Conservation (phyloP, 2,888 invertebrate genomes). For the Rhamnusium bicolor region DNA sequence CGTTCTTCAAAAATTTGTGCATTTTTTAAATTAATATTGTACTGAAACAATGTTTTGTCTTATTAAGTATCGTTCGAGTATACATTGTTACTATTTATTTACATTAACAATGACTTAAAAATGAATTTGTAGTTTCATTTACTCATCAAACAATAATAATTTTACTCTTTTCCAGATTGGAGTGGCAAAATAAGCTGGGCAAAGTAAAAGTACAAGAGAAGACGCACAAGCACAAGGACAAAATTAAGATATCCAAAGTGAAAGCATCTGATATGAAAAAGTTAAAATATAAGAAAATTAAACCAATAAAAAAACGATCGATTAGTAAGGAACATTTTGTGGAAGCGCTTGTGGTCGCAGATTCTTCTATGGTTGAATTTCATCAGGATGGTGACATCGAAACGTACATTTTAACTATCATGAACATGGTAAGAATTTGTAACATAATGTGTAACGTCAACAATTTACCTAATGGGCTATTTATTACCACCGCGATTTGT, state of each 20-base stretch:
- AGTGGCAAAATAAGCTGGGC: conserved; percentile 75
- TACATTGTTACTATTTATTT: too few species aligned
- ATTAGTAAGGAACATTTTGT: conserved; percentile 86
- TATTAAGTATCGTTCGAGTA: too few species aligned
- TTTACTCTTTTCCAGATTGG: conserved; percentile 68
- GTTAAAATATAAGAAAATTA: conserved; percentile 66
- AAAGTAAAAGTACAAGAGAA: conserved; percentile 72
- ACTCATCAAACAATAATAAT: background rate
- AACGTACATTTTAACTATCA: conserved; percentile 90
- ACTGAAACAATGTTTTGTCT: too few species aligned
- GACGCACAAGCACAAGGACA: conserved; percentile 59
- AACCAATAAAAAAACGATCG: conserved; percentile 71
- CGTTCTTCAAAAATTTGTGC: too few species aligned
- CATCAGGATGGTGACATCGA: conserved; percentile 87
- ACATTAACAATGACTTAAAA: too few species aligned
- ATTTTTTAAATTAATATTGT: too few species aligned
- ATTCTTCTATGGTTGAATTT: conserved; percentile 89
- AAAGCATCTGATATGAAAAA: conserved; percentile 68
- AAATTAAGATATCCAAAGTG: conserved; percentile 63
- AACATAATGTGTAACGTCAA: too few species aligned
- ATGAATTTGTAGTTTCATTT: too few species aligned
- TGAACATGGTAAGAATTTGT: conserved; percentile 87
- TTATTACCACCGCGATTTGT: too few species aligned
- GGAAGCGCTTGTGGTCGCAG: conserved; percentile 90
- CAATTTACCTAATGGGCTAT: too few species aligned